Base-by-base conservation (phyloP, 2,113 vertebrate species). In the Siphamia tubifer region DNA sequence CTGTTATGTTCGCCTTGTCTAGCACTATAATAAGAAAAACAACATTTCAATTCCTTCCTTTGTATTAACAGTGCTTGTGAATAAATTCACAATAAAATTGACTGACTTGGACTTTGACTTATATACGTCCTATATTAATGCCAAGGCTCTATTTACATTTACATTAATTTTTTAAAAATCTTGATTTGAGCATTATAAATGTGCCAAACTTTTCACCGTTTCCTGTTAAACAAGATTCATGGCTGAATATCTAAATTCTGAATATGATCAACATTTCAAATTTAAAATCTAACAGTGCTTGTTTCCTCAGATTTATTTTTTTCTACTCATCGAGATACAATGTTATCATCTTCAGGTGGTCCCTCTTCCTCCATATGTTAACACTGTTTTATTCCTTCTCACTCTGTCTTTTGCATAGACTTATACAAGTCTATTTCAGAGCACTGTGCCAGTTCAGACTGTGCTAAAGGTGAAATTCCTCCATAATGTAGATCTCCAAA, bases 391-490 rank as follows among this genome's bases (percentile, higher is more conserved):
- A 31, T 45, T 57, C 10, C 35, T 21, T 51, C 10, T 62, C 43
- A 11, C n/a, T n/a, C 28, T 6, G 39, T 39, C 21, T 23, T 9
- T 23, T 48, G 4, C 15, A 30, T 24, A 47, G 43, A 62, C 17
- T 36, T 32, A 15, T 16, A 39, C 19, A 32, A 8, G 27, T 52
- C 70, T 65, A 10, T 61, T 60, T 51, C 24, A 23, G 10, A 30
- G 47, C 44, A 39, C 44, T 12, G 34, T 16, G 15, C 39, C 39
- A 45, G 47, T 48, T 74, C 13, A 43, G 64, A 34, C 5, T 49
- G 49, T 66, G 43, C 44, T 42, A 76, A 82, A 81, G 64, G 64
- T 64, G 53, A 68, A 45, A 74, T 53, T 49, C 55, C 40, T 62
- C 9, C 30, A n/a, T n/a, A n/a, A n/a, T 53, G 27, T n/a, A 44